Evolutionary conservation across 2,113 vertebrate genomes (phyloP), one percentile per base, ranked within the genome.

Genomic region (Euleptes europaea): DNA sequence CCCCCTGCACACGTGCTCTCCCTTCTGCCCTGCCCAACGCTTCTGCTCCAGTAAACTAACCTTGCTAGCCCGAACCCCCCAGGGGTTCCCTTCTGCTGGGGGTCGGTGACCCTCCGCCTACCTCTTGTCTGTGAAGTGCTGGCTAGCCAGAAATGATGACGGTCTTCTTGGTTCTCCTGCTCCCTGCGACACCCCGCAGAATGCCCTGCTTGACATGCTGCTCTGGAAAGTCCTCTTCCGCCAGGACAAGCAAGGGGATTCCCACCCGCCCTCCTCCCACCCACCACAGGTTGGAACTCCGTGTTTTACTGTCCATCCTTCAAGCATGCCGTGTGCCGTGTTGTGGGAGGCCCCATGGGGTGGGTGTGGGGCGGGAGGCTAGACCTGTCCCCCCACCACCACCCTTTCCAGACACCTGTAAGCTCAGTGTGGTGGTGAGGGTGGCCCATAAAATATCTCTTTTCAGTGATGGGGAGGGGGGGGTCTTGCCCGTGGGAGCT

Each of bases 221-320:
- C 98, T 99, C 97, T 97, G 98, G 98, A 99, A 98, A 96, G 97
- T 98, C 98, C 97, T 98, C 97, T 98, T 98, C 98, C 98, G 93
- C 97, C 97, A 98, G 97, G 98, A 99, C 97, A 99, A 97, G 97
- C 98, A 97, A 96, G 97, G 97, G 97, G 97, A 95, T 94, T 96
- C 93, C 97, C 98, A 96, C 95, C 91, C 35, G 17, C 76, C 76
- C 63, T 85, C 84, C 86, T 92, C 96, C 96, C 97, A 96, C 95
- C 96, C 97, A 92, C 95, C 97, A 96, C 98, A 99, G 99, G 99
- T 99, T 98, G 97, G 98, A 96, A 96, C 93, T 84, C 73, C 88
- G 92, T 90, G 72, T 91, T 94, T 94, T 95, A 80, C 92, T 96
- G 78, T 94, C 85, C 4, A 14, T 92, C 91, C 10, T 93, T 94